Base-by-base conservation (phyloP, 2,888 invertebrate genomes). In the Eubasilissa splendida region DNA sequence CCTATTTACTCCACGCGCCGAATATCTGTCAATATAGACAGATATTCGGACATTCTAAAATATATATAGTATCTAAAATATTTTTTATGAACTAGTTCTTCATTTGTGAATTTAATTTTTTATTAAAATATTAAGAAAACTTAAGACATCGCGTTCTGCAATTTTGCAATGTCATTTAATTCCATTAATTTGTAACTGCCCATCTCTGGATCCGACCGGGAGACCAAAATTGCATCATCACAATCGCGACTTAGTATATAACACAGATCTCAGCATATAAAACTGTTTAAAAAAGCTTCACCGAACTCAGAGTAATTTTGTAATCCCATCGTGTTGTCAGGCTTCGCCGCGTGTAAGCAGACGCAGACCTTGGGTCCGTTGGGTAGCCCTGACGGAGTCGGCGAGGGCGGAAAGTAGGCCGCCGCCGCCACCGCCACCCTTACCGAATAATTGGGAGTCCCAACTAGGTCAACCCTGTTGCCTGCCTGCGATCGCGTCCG, bases 361-460 rank as follows among this genome's bases (percentile, higher is more conserved):
- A 12, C 9, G 60, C 54, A 70, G 70, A 54, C 71, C 71, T 73
- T 56, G 71, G 71, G 33, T 56, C 31, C n/a, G 56, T 33, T 73
- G 56, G 56, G 71, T 56, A 73, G 71, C 42, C 56, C 71, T 73
- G 71, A 52, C 70, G 70, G n/a, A 63, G 31, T 63, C 31, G 63
- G 63, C 63, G 10, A 33, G 11, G 65, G 71, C 31, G 56, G 77
- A 71, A 77, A 71, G 77, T 77, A 71, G 77, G 77, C 58, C 77
- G 71, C 77, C 77, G 77, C 58, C 77, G 71, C 77, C 77, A 58
- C 22, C 22, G 71, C 77, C 77, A 58, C 77, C 77, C 70, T 71
- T 54, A 77, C 77, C 71, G 56, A 59, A 56, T 77, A 77, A 71
- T 71, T 77, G 77, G 77, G 77, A 56, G 50, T 50, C 59, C 71